Conservation (phyloP, 2,888 invertebrate species). For the Drosophila buzzatii region DNA sequence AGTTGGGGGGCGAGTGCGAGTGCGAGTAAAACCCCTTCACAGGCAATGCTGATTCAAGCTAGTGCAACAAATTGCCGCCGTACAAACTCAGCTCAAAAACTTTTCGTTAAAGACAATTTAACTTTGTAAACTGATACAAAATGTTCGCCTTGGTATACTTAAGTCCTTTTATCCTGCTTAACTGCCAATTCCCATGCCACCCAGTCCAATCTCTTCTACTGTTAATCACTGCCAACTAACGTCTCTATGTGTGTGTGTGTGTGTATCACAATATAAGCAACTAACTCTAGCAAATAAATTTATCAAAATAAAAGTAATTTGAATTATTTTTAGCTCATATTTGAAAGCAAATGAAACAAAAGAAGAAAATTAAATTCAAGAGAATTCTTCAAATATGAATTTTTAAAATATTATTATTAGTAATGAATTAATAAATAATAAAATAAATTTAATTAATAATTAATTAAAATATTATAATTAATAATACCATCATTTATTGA, state of each 20-base stretch:
- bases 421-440: too few species aligned
- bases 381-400: too few species aligned
- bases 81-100: slow-evolving; percentile 56
- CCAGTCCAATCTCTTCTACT: not conserved
- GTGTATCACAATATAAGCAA: not conserved
- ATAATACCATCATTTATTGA: too few species aligned
- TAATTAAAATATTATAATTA: too few species aligned
- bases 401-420: too few species aligned
- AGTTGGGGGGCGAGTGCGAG: too few species aligned
- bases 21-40: slow-evolving; percentile 54
- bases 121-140: slow-evolving; percentile 80
- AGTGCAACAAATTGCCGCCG: slow-evolving; percentile 66
- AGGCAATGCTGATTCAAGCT: slow-evolving; percentile 30
- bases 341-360: not conserved
- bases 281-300: not conserved
- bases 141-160: slow-evolving; percentile 73
- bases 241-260: slow-evolving; percentile 1
- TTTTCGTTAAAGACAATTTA: slow-evolving; percentile 80
- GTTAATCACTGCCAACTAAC: slow-evolving; percentile 12
- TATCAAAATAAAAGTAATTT: not conserved
- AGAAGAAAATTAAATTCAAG: too few species aligned
- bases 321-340: not conserved
- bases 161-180: slow-evolving; percentile 58
- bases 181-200: slow-evolving; percentile 36
- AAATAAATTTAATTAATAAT: too few species aligned